Evolutionary conservation across 2,888 invertebrate genomes (phyloP), one percentile per base, ranked within the genome.

Genomic region (Busseola fusca): DNA sequence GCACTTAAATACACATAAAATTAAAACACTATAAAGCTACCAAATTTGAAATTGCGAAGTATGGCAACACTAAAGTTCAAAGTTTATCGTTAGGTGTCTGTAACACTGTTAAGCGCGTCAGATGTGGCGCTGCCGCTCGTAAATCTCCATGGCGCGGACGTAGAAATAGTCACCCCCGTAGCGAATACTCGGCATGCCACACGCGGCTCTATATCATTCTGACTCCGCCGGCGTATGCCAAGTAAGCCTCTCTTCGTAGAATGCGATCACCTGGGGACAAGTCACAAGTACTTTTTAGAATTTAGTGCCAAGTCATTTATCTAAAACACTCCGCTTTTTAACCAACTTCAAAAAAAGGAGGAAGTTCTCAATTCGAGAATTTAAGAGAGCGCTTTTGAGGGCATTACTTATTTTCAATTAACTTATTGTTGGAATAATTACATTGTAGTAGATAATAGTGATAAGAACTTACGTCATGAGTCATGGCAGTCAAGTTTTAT

Each of bases 221-320:
- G 92, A 87, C 77, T 94, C 95, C 0, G 92, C 87, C 1, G 98
- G 98, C 64, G 97, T 97, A 91, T 99, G 98, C 99, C 99, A 99
- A 63, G 99, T 99, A 37, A 99, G 96, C 84, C 99, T 96, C 90
- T 99, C 99, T 91, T 99, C 99, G 89, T 99, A 99, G 93, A 99
- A 99, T 68, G 98, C 97, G 68, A 99, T 99, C 16, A 99, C 99
- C 95, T 95, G 91, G 0, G 80, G 83, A 65, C n/a, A 63, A 57
- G 48, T 10, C n/a, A 69, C 9, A 79, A 14, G 6, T 10, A 58
- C 4, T 5, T 37, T 14, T 69, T 21, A n/a, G 14, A 52, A 54
- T 63, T 16, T 52, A 50, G 0, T 63, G 10, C n/a, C 9, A 21
- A 14, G 4, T 27, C n/a, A n/a, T 16, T n/a, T n/a, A 42, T 14